Conservation (phyloP, 2,797 vertebrate genomes). For the Darevskia nairensis region DNA sequence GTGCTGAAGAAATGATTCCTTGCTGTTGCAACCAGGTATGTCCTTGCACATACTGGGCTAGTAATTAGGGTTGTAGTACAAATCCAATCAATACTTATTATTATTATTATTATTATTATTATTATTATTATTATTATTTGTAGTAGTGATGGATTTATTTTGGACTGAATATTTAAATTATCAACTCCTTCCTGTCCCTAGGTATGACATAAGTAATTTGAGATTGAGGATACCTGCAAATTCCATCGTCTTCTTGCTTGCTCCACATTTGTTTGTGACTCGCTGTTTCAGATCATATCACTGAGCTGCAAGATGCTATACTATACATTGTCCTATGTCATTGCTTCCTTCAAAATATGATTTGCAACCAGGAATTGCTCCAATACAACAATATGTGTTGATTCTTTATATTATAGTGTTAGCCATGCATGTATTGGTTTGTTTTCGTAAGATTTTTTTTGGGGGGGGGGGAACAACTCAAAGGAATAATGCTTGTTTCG, state of each 20-base stretch:
- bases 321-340: not conserved
- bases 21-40: not conserved
- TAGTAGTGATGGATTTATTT: not conserved
- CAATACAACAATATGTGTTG: not conserved
- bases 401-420: not conserved
- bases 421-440: not conserved
- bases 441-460: not conserved
- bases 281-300: not conserved
- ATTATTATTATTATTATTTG: not conserved
- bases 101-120: not conserved
- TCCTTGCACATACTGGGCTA: not conserved
- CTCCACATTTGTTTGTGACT: not conserved
- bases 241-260: no score
- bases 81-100: not conserved
- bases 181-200: not conserved
- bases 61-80: not conserved
- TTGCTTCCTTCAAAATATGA: not conserved
- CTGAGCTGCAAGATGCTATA: not conserved
- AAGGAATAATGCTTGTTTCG: slow-evolving; percentile 42
- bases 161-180: not conserved
- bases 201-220: not conserved
- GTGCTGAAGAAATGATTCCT: not conserved
- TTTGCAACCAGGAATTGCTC: not conserved
- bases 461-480: not conserved
- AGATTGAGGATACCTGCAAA: not conserved